These are phyloP conservation scores for Psittacula derbiana DNA, from an alignment of 2,797 vertebrate species.

Conservation along the genomic window DNA sequence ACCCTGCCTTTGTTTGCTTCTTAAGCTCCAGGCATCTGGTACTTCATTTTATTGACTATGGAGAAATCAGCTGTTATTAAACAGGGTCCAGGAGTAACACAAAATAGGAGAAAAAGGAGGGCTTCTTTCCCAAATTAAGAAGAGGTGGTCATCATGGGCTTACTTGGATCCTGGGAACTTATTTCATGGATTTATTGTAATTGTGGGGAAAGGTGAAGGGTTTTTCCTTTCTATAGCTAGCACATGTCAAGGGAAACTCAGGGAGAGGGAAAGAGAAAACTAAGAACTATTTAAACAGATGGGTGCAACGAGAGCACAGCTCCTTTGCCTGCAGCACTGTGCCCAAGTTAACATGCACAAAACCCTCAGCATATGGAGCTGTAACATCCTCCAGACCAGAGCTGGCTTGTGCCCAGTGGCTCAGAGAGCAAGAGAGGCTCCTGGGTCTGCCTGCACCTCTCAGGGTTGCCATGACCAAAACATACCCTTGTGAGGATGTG, in stretches of 20 bases:
- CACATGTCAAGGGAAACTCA: not conserved
- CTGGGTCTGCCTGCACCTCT: not conserved
- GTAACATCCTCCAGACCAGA: constrained; percentile 15
- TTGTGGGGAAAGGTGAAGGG: not conserved
- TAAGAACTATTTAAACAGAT: constrained; percentile 19
- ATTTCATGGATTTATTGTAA: not conserved
- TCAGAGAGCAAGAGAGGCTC: not conserved
- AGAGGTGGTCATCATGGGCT: not conserved
- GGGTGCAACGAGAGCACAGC: not conserved
- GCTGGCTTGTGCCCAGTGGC: not conserved
- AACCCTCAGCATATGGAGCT: constrained; percentile 17
- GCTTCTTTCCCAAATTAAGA: not conserved
- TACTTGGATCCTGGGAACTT: not conserved
- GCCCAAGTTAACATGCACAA: constrained; percentile 1
- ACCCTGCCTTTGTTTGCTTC: not conserved
- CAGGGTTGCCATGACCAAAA: not conserved
- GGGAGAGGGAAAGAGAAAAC: not conserved
- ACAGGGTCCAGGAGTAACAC: not conserved
- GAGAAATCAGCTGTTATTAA: not conserved
- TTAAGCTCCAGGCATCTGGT: not conserved
- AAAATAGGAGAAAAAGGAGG: not conserved
- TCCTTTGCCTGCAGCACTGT: constrained; percentile 13
- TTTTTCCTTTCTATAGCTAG: not conserved
- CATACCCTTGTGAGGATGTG: not conserved
- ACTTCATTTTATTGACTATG: not conserved